Evolutionary conservation across 2,797 vertebrate genomes (phyloP), one percentile per base, ranked within the genome.

Genomic region (Oreochromis grahami): DNA sequence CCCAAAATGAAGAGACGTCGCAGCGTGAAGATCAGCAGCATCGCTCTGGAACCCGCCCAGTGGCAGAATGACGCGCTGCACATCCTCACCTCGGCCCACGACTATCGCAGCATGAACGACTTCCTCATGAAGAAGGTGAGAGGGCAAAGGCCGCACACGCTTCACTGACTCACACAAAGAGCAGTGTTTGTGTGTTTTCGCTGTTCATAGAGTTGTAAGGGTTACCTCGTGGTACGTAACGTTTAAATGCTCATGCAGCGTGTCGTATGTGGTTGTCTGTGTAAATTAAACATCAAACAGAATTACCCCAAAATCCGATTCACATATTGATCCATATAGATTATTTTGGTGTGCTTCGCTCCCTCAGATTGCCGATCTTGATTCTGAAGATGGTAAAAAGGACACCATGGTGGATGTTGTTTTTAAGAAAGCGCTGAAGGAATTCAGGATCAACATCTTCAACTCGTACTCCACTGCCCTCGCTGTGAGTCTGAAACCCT

Each of bases 401-500:
- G 98, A 99, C 96, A 98, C 98, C 0, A 94, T 98, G 84, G 98
- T 99, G 88, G 98, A 99, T 51, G 97, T 99, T 0, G 97, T 99
- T 79, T 99, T 99, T 93, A 99, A 99, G 96, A 98, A 99, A 91
- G 98, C 98, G 0, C 92, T 99, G 87, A 99, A 97, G 92, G 98
- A 99, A 94, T 99, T 99, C 95, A 97, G 98, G 43, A 97, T 99
- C 85, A 98, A 99, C 93, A 99, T 99, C 94, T 99, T 99, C 93
- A 98, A 98, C 94, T 98, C 98, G 19, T 99, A 99, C 91, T 99
- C 98, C 80, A 98, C 98, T 0, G 98, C 98, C 0, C 89, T 99
- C 91, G 97, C 98, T 0, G 98, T 99, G 90, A 97, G 98, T 96
- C 82, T 15, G 51, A 12, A 1, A 10, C 11, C 3, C 17, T 41